phyloP scores from a whole-genome alignment of 2,888 invertebrate species.

The Malthinus flaveolus region DNA sequence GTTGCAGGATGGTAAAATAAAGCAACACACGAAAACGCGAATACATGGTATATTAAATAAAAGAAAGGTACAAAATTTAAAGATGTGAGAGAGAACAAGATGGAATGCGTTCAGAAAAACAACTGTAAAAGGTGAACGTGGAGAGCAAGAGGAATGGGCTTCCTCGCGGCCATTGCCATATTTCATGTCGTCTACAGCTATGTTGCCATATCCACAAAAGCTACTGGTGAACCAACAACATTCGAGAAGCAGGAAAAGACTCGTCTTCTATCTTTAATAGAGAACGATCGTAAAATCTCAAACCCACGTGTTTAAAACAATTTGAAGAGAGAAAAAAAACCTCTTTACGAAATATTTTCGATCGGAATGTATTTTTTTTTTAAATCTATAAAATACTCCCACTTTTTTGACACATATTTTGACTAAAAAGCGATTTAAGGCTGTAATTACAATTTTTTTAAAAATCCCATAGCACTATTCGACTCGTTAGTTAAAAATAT shows the following conservation, averaged over 20 bases:
- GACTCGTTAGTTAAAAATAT: neutral
- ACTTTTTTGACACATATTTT: too few species aligned
- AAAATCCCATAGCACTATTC: too few species aligned
- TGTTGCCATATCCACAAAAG: slow-evolving; percentile 44
- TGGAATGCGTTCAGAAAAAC: slow-evolving; percentile 26
- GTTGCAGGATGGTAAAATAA: neutral
- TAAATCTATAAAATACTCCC: neutral
- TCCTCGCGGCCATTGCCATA: slow-evolving; percentile 52
- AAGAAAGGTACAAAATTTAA: neutral
- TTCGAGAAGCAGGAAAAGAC: neutral
- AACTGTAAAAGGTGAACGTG: slow-evolving; percentile 30
- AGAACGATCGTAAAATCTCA: slow-evolving; percentile 16
- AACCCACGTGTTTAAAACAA: slow-evolving; percentile 27
- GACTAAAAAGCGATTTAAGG: too few species aligned
- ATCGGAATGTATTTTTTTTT: neutral
- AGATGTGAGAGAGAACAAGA: slow-evolving; percentile 23
- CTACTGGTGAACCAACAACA: slow-evolving; percentile 33
- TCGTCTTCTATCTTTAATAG: neutral
- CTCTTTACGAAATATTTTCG: neutral
- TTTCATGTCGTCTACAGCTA: slow-evolving; percentile 50
- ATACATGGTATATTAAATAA: too few species aligned
- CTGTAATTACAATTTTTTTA: too few species aligned
- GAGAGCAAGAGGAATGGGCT: slow-evolving; percentile 48
- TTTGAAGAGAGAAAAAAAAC: slow-evolving; percentile 2
- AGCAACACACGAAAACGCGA: too few species aligned